Conservation (phyloP, 1,140 invertebrate genomes). For the Papilio glaucus region DNA sequence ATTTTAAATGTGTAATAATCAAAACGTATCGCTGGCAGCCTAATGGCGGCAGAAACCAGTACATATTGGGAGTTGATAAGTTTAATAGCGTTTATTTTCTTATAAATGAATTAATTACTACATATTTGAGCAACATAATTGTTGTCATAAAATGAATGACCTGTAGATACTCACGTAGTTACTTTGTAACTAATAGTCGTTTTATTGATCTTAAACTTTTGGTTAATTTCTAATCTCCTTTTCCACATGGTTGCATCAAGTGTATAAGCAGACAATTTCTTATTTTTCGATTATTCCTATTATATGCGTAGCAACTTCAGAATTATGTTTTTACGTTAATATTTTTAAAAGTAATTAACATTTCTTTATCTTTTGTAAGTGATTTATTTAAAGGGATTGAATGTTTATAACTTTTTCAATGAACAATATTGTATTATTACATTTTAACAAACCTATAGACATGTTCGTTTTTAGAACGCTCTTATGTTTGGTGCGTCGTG, state of each 20-base stretch:
- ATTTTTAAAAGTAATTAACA: no score
- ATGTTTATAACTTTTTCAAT: no score
- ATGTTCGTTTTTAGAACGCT: neutral
- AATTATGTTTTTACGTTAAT: neutral
- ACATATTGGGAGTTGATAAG: conserved; percentile 27
- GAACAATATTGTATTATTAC: no score
- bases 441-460: no score
- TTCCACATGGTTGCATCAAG: no score
- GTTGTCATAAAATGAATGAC: conserved; percentile 16
- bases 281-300: neutral
- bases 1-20: conserved; percentile 38
- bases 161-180: conserved; percentile 7
- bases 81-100: conserved; percentile 28
- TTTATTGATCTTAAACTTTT: neutral
- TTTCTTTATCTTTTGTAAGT: no score
- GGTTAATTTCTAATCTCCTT: neutral
- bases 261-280: no score
- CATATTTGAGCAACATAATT: conserved; percentile 20
- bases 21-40: conserved; percentile 11
- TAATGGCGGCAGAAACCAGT: conserved; percentile 29
- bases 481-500: neutral
- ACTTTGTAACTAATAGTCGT: conserved; percentile 2
- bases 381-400: no score
- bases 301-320: neutral
- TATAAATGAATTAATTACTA: conserved; percentile 28